Percentiles rank a stretch among this genome's conserved stretches.
These are phyloP conservation scores for Thaumetopoea pityocampa DNA, from an alignment of 1,140 invertebrate genomes.

Conservation along the genomic window DNA sequence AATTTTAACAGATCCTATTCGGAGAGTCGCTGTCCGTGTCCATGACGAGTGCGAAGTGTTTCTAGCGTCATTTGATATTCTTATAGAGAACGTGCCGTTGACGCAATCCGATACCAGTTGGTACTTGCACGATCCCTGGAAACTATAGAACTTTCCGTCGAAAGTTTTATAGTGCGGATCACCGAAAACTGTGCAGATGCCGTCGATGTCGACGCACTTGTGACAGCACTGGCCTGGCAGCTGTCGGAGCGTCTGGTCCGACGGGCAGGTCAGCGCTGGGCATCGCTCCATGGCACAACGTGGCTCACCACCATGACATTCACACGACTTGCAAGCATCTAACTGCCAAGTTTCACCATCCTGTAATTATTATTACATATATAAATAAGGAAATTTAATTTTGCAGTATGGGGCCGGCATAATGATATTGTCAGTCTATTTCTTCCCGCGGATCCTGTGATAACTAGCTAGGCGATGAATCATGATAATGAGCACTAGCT, in stretches of 20 bases:
- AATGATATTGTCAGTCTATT: too few species aligned
- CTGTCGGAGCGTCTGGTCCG: conserved; percentile 83
- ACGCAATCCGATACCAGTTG: conserved; percentile 88
- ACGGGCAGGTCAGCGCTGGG: conserved; percentile 80
- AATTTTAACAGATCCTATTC: conserved; percentile 83
- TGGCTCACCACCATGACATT: conserved; percentile 86
- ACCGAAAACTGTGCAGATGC: conserved; percentile 93
- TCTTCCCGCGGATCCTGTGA: too few species aligned
- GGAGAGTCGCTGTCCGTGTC: conserved; percentile 91
- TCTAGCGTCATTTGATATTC: conserved; percentile 91
- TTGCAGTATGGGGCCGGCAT: too few species aligned
- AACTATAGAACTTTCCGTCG: conserved; percentile 93
- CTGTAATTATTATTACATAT: conserved; percentile 80
- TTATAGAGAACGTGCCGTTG: conserved; percentile 87
- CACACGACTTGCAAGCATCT: conserved; percentile 90
- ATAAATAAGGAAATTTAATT: too few species aligned
- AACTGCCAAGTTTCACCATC: conserved; percentile 91
- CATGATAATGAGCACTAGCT: too few species aligned
- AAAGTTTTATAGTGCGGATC: conserved; percentile 96
- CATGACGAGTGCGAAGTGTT: conserved; percentile 87
- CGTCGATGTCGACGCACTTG: conserved; percentile 90
- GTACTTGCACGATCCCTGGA: conserved; percentile 95
- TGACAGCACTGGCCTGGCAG: conserved; percentile 89
- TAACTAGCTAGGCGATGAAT: too few species aligned
- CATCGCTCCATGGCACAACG: conserved; percentile 89